Evolutionary conservation across 30 jellyfish, hydroid and myxozoan genomes (phyloP).

Genomic region (Hydra vulgaris): DNA sequence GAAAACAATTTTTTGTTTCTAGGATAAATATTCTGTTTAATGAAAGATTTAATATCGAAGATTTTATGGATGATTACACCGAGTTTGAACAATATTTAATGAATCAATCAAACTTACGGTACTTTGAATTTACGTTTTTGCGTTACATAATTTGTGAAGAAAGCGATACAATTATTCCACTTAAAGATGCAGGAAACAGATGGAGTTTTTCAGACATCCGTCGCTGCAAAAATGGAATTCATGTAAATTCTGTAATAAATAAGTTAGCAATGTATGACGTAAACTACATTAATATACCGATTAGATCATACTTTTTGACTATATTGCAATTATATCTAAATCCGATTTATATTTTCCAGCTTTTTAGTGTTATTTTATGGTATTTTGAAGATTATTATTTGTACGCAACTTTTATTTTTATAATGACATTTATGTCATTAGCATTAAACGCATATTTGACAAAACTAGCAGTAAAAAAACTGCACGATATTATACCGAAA

Average conservation of each 20-base stretch:
- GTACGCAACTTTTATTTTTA: conserved; percentile 8
- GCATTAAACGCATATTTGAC: conserved; percentile 4
- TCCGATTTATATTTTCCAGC: conserved; percentile 24
- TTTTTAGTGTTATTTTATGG: conserved; percentile 26
- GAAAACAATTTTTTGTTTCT: not conserved
- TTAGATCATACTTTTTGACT: not conserved
- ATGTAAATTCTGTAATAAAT: not conserved
- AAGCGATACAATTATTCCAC: not conserved
- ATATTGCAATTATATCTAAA: not conserved
- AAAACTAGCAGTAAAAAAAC: not conserved
- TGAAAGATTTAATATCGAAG: not conserved
- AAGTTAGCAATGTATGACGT: conserved; percentile 1
- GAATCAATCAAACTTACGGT: not conserved
- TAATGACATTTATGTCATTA: conserved; percentile 7
- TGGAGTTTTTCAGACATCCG: not conserved
- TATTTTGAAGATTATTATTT: not conserved
- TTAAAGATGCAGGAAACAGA: conserved; percentile 10
- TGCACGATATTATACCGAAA: conserved; percentile 4
- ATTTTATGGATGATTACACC: not conserved
- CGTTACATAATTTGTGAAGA: conserved; percentile 3
- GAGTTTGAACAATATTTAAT: conserved; percentile 2
- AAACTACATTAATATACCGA: conserved; percentile 15
- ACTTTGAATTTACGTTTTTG: conserved; percentile 16
- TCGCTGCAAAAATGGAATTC: conserved; percentile 8
- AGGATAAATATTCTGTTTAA: not conserved